Base-by-base conservation (phyloP, 1,140 invertebrate genomes). In the Triops longicaudatus region DNA sequence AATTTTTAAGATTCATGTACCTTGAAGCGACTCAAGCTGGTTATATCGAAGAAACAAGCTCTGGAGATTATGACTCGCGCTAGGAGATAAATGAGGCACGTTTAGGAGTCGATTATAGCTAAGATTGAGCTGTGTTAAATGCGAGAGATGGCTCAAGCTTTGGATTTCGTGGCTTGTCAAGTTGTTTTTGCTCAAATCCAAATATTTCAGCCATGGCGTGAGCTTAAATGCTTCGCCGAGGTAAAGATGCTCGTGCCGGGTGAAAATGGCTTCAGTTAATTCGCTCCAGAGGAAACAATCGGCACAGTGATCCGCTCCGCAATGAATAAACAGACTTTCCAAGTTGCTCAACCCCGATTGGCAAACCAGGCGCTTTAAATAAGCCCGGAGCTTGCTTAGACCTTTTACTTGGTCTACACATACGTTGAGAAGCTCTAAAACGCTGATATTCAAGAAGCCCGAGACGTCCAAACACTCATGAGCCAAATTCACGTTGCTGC, bases 281-380 rank as follows among this genome's bases (percentile, higher is more conserved):
- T 63, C 50, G 50, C 50, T 63, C 50, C 50, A 63, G 22, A 63
- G 50, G 14, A 63, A 63, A 63, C 50, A 63, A 63, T 63, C 50
- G 17, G n/a, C 14, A 14, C 50, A 17, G 22, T 63, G 50, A 63
- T 63, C 50, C 14, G 50, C 50, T 1, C 50, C 50, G 50, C 50
- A 63, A 63, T 63, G 50, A 22, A 63, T 22, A 63, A 63, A 63
- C 22, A 63, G 2, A n/a, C 50, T 63, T 63, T 63, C 50, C 50
- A 63, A 22, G 50, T 63, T 63, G 50, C 50, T 63, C 22, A 63
- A 14, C 6, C 50, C 50, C 10, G 50, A 63, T 11, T 63, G 50
- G 17, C n/a, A 63, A 14, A 63, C 50, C 14, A 63, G 17, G 22
- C 14, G 6, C 17, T 63, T 63, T 17, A 63, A 22, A 17, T 63